Evolutionary conservation across 2,888 invertebrate species (phyloP).

Genomic region (Dysmachus trigonus): DNA sequence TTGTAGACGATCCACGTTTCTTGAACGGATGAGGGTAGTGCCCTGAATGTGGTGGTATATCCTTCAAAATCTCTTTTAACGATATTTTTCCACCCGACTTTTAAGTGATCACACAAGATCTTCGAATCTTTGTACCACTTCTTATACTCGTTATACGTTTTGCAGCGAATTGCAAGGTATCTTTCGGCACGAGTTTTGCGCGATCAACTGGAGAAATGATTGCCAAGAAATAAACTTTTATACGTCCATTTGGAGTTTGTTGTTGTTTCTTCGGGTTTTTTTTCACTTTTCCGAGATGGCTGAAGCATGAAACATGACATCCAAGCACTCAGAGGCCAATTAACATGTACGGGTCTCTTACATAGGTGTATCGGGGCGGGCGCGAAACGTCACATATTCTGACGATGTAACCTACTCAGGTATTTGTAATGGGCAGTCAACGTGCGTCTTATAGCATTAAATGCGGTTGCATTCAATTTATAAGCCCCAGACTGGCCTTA

Average conservation of each 20-base stretch:
- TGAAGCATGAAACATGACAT: constrained; percentile 12
- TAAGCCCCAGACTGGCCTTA: not conserved
- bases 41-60: not conserved
- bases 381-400: not conserved
- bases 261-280: not conserved
- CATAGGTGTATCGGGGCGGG: not conserved
- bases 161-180: not conserved
- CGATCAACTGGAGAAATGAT: constrained; percentile 37
- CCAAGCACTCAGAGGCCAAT: not conserved
- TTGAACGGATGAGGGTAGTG: not conserved
- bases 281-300: not conserved
- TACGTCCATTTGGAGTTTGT: constrained; percentile 13
- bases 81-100: not conserved
- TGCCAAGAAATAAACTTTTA: constrained; percentile 27
- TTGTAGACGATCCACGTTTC: not conserved
- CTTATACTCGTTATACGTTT: not conserved
- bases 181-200: not conserved
- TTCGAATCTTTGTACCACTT: not conserved
- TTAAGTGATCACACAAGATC: not conserved
- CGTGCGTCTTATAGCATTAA: not conserved
- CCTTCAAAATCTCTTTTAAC: not conserved
- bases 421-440: not conserved
- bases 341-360: not conserved
- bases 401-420: not conserved
- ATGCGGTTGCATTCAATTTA: not conserved